Base-by-base conservation (phyloP, 2,797 vertebrate genomes). In the Buceros bicornis region DNA sequence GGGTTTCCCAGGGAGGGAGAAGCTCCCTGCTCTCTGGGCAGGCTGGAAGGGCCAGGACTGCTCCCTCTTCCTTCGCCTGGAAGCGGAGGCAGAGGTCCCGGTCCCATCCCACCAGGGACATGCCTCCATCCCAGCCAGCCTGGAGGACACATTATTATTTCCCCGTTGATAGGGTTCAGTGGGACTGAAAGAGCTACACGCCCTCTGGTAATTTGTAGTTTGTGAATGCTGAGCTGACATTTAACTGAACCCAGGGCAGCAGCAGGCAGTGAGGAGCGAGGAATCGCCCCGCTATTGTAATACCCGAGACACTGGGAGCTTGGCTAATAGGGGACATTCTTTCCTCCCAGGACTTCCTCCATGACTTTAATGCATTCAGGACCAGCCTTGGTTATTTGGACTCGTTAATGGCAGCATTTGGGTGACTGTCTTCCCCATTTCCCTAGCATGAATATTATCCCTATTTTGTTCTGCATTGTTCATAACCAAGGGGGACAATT, bases 241-340 rank as follows among this genome's bases (percentile, higher is more conserved):
- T 96, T 92, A 93, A 80, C 89, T 90, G 96, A 96, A 95, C 96
- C 82, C 91, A 57, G 94, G 86, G 95, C 95, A 97, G 95, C 97
- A 97, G 96, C 97, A 96, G 95, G 97, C 92, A 87, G 90, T 4
- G 74, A 33, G 78, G 93, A 92, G 94, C 37, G 47, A 82, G 92
- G 96, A 94, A 94, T 96, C 81, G 73, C 89, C 90, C 74, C 7
- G 78, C 95, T 88, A 85, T 94, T 94, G 96, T 93, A 47, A 82
- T 62, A 57, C 47, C 78, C 64, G 10, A 72, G 95, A 56, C 92
- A 18, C 95, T 31, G 3, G 50, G 90, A 78, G 93, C 91, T 95
- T 45, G 94, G 92, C 97, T 97, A 96, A 97, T 89, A 83, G 83
- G 95, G 91, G 91, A 94, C 95, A 97, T 97, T 96, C 96, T 71